Conservation (phyloP, 2,797 vertebrate genomes). For the Gymnopithys bicolor region DNA sequence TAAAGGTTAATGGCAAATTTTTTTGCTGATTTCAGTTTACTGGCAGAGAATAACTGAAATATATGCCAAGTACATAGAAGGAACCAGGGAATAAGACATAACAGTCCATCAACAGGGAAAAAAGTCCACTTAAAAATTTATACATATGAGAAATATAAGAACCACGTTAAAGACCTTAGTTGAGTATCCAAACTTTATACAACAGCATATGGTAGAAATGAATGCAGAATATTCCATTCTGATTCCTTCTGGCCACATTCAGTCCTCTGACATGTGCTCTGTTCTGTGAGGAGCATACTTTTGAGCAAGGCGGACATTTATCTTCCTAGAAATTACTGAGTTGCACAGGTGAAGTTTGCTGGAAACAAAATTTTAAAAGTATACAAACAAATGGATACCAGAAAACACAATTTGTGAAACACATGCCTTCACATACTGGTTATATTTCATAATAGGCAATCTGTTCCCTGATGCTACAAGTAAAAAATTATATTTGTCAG, state of each 20-base stretch:
- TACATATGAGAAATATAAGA: background rate
- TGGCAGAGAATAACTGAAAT: background rate
- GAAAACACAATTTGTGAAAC: slow-evolving; percentile 26
- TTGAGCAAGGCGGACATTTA: background rate
- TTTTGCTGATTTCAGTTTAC: background rate
- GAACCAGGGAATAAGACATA: background rate
- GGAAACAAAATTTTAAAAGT: slow-evolving; percentile 39
- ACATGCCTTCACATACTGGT: background rate
- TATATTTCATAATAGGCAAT: slow-evolving; percentile 52
- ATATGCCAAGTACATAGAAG: background rate
- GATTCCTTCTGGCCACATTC: background rate
- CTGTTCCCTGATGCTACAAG: slow-evolving; percentile 25
- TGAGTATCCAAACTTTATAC: background rate
- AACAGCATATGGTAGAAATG: background rate
- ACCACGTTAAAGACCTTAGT: background rate
- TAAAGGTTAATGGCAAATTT: background rate
- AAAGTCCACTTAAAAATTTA: background rate
- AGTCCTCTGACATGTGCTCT: background rate
- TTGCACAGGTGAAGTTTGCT: slow-evolving; percentile 40
- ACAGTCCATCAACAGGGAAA: background rate
- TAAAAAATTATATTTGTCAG: slow-evolving; percentile 14
- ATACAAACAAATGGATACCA: slow-evolving; percentile 33
- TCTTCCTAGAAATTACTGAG: background rate
- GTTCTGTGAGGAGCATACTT: background rate
- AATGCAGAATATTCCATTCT: background rate